A percentile compares a stretch with the other conserved stretches of the same genome.
phyloP scores from a whole-genome alignment of 2,113 vertebrate species.

The Tinamus guttatus region DNA sequence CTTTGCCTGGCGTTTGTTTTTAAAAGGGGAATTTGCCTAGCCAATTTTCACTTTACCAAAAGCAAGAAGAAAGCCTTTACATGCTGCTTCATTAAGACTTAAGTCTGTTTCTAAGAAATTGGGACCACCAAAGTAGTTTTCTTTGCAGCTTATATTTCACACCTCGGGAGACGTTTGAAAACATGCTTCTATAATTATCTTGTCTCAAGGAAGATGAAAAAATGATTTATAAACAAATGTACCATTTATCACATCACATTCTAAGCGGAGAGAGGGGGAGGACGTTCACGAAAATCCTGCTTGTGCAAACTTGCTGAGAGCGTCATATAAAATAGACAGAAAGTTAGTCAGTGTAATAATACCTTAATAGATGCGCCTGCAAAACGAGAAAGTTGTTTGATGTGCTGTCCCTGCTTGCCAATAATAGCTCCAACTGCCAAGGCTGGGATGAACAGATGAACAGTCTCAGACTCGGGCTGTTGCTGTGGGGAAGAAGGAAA shows the following conservation, averaged over 20 bases:
- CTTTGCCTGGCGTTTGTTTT: not conserved
- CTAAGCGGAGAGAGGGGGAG: not conserved
- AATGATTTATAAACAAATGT: constrained; percentile 69
- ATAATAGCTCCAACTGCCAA: constrained; percentile 97
- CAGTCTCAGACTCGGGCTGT: constrained; percentile 94
- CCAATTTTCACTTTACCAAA: not conserved
- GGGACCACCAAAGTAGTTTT: constrained; percentile 55
- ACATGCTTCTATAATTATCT: constrained; percentile 72
- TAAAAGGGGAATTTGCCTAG: not conserved
- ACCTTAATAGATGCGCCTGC: constrained; percentile 98
- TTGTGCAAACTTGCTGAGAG: constrained; percentile 60
- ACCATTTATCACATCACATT: constrained; percentile 62
- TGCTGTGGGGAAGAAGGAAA: constrained; percentile 75
- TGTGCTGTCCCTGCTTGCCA: constrained; percentile 98
- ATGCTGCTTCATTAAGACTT: constrained; percentile 7
- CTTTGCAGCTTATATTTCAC: constrained; percentile 68
- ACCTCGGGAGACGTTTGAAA: constrained; percentile 66
- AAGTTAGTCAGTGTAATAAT: constrained; percentile 55
- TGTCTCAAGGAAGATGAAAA: constrained; percentile 70
- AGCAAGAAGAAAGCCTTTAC: constrained; percentile 41
- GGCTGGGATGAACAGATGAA: constrained; percentile 96
- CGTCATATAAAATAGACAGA: constrained; percentile 21
- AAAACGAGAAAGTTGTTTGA: constrained; percentile 98
- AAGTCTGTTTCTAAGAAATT: constrained; percentile 50
- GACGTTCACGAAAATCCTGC: not conserved